Evolutionary conservation across 2,113 vertebrate genomes (phyloP).

Genomic region (Myrmophylax atrothorax): DNA sequence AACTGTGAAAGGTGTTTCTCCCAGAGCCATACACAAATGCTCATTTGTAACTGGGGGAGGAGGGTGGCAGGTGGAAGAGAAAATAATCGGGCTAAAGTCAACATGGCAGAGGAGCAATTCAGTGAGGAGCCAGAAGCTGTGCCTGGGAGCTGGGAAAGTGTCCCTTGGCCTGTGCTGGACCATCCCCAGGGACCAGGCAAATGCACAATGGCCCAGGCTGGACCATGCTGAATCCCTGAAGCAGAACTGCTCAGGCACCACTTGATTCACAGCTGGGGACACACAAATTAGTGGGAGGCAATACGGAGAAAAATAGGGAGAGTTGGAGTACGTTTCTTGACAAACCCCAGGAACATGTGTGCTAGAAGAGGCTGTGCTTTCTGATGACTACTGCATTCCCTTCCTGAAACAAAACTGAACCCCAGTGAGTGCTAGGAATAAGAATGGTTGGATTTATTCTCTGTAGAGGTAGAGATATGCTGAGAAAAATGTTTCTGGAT

Average conservation of each 20-base stretch:
- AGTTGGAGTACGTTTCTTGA: neutral
- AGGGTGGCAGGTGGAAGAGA: neutral
- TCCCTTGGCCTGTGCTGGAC: neutral
- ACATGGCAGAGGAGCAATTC: neutral
- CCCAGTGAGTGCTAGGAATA: neutral
- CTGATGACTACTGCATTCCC: neutral
- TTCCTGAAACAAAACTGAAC: neutral
- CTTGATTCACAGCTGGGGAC: neutral
- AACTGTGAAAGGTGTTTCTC: conserved; percentile 23
- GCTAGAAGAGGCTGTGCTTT: neutral
- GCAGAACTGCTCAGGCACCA: neutral
- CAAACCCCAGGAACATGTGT: neutral
- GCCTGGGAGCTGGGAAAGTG: neutral
- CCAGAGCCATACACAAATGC: neutral
- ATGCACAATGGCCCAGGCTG: neutral
- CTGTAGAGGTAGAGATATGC: accelerated
- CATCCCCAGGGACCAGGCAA: neutral
- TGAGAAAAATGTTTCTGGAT: neutral
- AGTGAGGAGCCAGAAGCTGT: neutral
- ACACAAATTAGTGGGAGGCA: neutral
- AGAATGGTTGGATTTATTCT: neutral
- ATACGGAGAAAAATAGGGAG: neutral
- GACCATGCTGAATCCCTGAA: neutral
- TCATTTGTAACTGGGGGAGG: neutral
- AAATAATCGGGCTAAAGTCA: neutral